Base-by-base conservation (phyloP, 1,140 invertebrate species). In the Sinonovacula constricta region DNA sequence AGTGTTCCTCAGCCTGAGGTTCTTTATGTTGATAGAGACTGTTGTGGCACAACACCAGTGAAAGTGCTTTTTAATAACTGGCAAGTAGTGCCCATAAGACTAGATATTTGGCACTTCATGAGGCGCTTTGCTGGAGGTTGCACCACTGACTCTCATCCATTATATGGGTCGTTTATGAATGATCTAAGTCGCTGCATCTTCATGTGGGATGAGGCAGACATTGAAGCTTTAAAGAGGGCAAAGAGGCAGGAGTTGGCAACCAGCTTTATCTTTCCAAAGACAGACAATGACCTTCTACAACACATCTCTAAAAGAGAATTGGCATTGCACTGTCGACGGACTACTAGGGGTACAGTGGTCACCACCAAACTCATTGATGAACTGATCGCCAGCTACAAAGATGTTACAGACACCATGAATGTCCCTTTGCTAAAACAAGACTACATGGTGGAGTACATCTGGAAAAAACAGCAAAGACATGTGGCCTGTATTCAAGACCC, bases 31-130 rank as follows among this genome's bases (percentile, higher is more conserved):
- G 81, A 72, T 53, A n/a, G 62, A 39, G 60, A 74, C 26, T 77
- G 78, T 51, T 79, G 72, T 36, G 22, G 39, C 12, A 2, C 2
- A 1, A 59, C 2, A n/a, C 22, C 2, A 1, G 30, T 56, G 28
- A 18, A 28, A 10, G 24, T 3, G 3, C 15, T 39, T 7, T 79
- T 79, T n/a, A 1, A 28, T 18, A 63, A 2, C 10, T 75, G 70
- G 70, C 7, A 10, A 30, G 5, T 34, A 12, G 26, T 70, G 14
- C 0, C 45, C 1, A 26, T 86, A 22, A 49, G 82, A 14, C 79
- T 87, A 4, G 85, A 86, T 56, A 66, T 86, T 2, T 87, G 86
- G 85, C 85, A 86, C 49, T 85, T 85, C 71, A 87, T 85, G 82
- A 49, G 85, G 3, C 34, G 81, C 2, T 28, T 87, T 18, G 56